phyloP scores from a whole-genome alignment of 1,140 invertebrate species.

The Formica exsecta region DNA sequence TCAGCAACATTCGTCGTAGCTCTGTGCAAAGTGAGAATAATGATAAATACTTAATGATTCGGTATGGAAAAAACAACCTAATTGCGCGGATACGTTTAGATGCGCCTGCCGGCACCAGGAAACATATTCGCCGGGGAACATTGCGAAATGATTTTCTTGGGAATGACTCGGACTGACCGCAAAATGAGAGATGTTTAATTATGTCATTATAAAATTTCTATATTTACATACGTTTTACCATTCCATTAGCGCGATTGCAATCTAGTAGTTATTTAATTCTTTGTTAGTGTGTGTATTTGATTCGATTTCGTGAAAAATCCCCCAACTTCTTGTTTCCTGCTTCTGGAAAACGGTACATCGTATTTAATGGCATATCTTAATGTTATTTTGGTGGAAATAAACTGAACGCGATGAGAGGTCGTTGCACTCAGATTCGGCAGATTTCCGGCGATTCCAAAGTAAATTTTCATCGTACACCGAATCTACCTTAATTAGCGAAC shows the following conservation, averaged over 20 bases:
- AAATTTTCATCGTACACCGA: constrained; percentile 39
- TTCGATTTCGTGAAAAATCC: neutral
- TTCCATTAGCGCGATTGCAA: neutral
- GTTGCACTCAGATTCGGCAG: constrained; percentile 7
- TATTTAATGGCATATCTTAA: neutral
- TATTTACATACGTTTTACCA: constrained; percentile 8
- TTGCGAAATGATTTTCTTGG: constrained; percentile 55
- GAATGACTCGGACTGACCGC: constrained; percentile 33
- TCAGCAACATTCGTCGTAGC: constrained; percentile 47
- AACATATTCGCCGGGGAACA: constrained; percentile 38
- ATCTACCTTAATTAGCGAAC: constrained; percentile 67
- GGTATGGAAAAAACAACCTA: constrained; percentile 71
- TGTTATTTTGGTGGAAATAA: neutral
- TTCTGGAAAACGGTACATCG: neutral
- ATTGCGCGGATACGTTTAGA: constrained; percentile 76
- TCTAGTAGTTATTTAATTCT: too few species aligned
- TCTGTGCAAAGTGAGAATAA: constrained; percentile 47
- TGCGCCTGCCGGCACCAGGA: constrained; percentile 61
- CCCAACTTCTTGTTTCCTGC: neutral
- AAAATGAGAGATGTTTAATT: constrained; percentile 33
- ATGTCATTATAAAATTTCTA: constrained; percentile 19
- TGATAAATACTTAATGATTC: constrained; percentile 53
- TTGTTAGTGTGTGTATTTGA: too few species aligned
- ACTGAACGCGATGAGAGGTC: constrained; percentile 4
- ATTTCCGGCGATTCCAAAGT: neutral